Evolutionary conservation across 2,888 invertebrate species (phyloP), one percentile per base, ranked within the genome.

Genomic region (Pseudolycoriella hygida): DNA sequence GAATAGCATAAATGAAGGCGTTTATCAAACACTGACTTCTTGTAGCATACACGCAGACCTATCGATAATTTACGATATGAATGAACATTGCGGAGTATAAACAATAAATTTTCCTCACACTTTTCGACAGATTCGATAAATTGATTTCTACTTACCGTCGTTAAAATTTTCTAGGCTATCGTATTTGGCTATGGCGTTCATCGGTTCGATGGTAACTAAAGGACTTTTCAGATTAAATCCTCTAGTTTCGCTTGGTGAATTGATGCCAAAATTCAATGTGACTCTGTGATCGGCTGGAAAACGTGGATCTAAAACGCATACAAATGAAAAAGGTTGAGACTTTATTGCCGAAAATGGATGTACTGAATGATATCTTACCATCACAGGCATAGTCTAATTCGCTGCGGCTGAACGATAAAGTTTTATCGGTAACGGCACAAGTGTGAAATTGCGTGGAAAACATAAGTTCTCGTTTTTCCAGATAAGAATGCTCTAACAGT

Each of bases 401-500:
- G 57, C 80, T 80, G 59, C 86, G 79, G 48, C 80, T 80, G 69
- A 90, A 88, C 55, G 80, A 78, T 46, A 92, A 74, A 49, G 82
- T 81, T 66, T 84, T 79, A 61, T 86, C 82, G 41, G 84, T 75
- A 51, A 92, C 81, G 45, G 90, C 89, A 68, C 92, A 92, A 3
- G 93, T 92, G 71, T 93, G 92, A 70, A 93, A 90, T 76, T 93
- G 86, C 61, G 83, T 80, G 43, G 83, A 78, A 69, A 87, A 88
- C 53, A 88, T 75, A n/a, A 83, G 73, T 55, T 79, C 79, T 38
- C 74, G 47, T 46, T 55, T 47, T 44, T 52, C 51, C 52, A 59
- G 54, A 44, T 60, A 59, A 50, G 70, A 71, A 25, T 55, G 53
- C 37, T 60, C 59, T 1, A 67, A 66, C 3, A 85, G 73, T 56